Base-by-base conservation (phyloP, 1,140 invertebrate genomes). In the Bombyx mandarina region DNA sequence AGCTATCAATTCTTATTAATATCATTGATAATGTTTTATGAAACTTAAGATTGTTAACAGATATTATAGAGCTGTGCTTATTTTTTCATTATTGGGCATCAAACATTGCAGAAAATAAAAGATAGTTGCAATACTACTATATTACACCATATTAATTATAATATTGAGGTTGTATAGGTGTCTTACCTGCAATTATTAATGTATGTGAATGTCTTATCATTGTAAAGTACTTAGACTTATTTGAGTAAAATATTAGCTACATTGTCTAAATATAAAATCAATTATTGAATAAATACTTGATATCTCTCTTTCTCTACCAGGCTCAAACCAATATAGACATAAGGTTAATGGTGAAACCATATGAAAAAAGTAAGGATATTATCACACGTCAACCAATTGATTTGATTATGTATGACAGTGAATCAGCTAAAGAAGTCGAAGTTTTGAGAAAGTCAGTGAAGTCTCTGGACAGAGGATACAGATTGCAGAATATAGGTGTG, bases 361-460 rank as follows among this genome's bases (percentile, higher is more conserved):
- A 57, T 57, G 65, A 70, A n/a, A 43, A 53, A 49, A 22, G 45
- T 8, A 71, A 70, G 45, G 71, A 66, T 54, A 66, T 86, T 43
- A 74, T 70, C 57, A 86, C 80, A 46, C 71, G 70, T 57, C 57
- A 75, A 50, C 64, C 73, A 45, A 79, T 84, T 60, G 77, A 86
- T 59, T 46, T 82, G 10, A 71, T 86, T 26, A 54, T 84, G 26
- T 83, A 75, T 79, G 81, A 86, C 51, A 76, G 61, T 66, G 69
- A 71, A 22, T 47, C 79, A 50, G 43, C 60, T 2, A 73, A 76
- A 50, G 71, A 83, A 42, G 56, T 69, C n/a, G 72, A 81, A 22
- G 60, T 56, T 12, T 46, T 83, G 10, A 73, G 74, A 56, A 56
- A 66, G 42, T 69, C 67, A 8, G 56, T 79, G 44, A 55, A 66